Evolutionary conservation across 2,888 invertebrate species (phyloP).

Genomic region (Oeneis ivallda): DNA sequence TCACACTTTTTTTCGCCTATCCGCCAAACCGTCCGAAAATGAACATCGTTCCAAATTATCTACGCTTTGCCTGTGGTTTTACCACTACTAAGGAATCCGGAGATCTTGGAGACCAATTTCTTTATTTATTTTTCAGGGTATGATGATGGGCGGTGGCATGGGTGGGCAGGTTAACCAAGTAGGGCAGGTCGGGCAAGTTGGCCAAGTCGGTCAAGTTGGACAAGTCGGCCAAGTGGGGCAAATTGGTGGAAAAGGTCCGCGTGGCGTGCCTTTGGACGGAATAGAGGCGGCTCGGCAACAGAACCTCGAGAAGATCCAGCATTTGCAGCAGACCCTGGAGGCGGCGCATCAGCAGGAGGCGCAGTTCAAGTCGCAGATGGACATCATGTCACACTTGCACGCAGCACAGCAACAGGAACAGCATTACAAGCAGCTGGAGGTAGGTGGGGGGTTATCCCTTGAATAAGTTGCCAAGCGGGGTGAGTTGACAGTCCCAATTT

Average conservation of each 20-base stretch:
- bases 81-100: no score
- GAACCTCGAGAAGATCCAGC: conserved; percentile 88
- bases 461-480: neutral
- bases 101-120: neutral
- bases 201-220: conserved; percentile 33
- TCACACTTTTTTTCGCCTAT: no score
- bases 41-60: no score
- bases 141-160: conserved; percentile 69
- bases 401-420: conserved; percentile 90
- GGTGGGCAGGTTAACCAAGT: conserved; percentile 52
- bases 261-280: conserved; percentile 75
- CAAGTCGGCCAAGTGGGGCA: conserved; percentile 31
- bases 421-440: conserved; percentile 89
- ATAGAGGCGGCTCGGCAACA: conserved; percentile 88
- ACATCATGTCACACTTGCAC: conserved; percentile 87
- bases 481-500: no score
- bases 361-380: conserved; percentile 89
- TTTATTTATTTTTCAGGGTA: conserved; percentile 50
- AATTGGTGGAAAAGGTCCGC: conserved; percentile 62
- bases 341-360: conserved; percentile 88
- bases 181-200: conserved; percentile 49
- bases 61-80: no score
- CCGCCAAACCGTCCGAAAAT: no score
- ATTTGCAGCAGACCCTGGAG: conserved; percentile 89
- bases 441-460: conserved; percentile 43